Conservation (phyloP, 2,888 invertebrate species). For the Aleiodes alternator region DNA sequence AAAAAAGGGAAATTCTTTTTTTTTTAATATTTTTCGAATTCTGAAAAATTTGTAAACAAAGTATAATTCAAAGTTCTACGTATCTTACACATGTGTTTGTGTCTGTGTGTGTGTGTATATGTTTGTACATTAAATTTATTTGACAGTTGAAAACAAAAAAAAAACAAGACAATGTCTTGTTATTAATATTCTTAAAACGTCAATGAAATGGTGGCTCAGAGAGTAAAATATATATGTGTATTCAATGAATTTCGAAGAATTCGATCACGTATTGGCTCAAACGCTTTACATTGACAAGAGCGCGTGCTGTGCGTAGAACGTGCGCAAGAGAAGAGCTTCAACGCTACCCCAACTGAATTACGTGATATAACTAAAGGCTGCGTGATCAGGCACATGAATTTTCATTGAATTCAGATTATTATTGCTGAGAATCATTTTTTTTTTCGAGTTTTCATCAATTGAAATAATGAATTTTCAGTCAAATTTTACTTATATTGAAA, state of each 20-base stretch:
- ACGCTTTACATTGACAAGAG: conserved; percentile 68
- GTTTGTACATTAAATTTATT: background rate
- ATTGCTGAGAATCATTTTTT: background rate
- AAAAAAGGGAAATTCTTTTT: too few relatives aligned
- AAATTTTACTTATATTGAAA: too few relatives aligned
- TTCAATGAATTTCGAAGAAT: conserved; percentile 63
- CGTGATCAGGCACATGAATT: conserved; percentile 37
- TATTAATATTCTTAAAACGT: conserved; percentile 62
- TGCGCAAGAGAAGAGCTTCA: conserved; percentile 13
- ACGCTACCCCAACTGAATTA: conserved; percentile 5
- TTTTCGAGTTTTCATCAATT: background rate
- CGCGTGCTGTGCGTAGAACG: conserved; percentile 68
- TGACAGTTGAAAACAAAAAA: conserved; percentile 11
- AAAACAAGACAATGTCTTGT: background rate
- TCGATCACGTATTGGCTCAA: conserved; percentile 67
- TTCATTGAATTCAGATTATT: background rate
- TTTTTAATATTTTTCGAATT: too few relatives aligned
- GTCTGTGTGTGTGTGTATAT: too few relatives aligned
- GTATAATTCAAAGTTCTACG: too few relatives aligned
- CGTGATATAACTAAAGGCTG: conserved; percentile 37
- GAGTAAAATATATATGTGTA: conserved; percentile 59
- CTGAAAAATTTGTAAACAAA: too few relatives aligned
- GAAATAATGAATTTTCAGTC: background rate
- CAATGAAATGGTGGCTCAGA: conserved; percentile 64
- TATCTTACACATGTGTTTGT: too few relatives aligned